Percentiles rank a stretch among this genome's conserved stretches.
Conservation (phyloP, 2,113 vertebrate genomes). For the Heterochromis multidens region DNA sequence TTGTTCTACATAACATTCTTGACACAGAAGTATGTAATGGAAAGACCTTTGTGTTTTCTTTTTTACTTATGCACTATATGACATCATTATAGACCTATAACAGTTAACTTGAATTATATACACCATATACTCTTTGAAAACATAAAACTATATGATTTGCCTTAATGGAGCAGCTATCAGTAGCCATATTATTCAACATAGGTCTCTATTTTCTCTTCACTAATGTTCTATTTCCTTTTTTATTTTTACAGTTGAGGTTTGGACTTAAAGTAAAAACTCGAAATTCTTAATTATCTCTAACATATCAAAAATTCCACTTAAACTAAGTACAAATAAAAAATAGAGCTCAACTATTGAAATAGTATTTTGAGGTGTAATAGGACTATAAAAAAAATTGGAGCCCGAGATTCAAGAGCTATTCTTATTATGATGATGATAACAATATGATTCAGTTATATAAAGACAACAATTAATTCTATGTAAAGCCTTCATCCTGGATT, state of each 20-base stretch:
- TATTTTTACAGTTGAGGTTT: neutral
- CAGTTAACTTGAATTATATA: neutral
- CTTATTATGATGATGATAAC: neutral
- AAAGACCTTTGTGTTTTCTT: rapidly evolving
- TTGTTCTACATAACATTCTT: neutral
- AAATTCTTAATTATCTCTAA: neutral
- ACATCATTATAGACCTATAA: neutral
- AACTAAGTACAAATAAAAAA: neutral
- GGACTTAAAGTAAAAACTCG: neutral
- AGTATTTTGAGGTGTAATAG: neutral
- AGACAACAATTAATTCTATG: rapidly evolving
- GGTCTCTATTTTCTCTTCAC: neutral
- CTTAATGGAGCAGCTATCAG: neutral
- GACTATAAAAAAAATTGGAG: neutral
- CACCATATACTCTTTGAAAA: neutral
- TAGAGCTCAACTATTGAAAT: neutral
- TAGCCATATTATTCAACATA: neutral
- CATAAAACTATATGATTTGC: neutral
- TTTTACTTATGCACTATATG: neutral
- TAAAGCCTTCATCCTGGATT: neutral
- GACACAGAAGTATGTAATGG: neutral
- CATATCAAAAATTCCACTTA: neutral
- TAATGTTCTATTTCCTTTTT: neutral
- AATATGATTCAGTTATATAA: neutral
- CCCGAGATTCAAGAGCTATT: neutral